These are phyloP conservation scores for Leptodactylus fallax DNA, from an alignment of 2,797 vertebrate genomes.

Conservation along the genomic window DNA sequence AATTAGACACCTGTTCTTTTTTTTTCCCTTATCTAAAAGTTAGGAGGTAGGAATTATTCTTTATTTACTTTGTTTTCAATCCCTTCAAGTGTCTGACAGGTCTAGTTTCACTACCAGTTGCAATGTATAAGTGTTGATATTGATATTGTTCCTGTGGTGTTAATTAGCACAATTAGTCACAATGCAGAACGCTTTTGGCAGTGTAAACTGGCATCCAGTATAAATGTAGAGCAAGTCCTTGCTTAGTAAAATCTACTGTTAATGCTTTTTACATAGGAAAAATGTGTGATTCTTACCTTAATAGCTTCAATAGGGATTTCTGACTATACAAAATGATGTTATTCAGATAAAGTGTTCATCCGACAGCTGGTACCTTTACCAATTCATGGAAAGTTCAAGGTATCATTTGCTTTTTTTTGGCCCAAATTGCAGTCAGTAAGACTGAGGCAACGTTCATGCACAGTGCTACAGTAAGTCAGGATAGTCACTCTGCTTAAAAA, in stretches of 20 bases:
- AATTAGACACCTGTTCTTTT: too few species aligned
- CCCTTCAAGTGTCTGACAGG: neutral
- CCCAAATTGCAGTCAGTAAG: too few species aligned
- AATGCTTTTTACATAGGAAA: neutral
- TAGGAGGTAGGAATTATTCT: neutral
- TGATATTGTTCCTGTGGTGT: neutral
- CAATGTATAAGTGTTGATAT: neutral
- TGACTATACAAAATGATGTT: too few species aligned
- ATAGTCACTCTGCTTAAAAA: too few species aligned
- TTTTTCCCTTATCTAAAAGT: neutral
- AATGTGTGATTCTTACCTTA: too few species aligned
- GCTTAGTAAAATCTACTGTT: neutral
- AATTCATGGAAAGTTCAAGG: too few species aligned
- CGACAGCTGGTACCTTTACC: too few species aligned
- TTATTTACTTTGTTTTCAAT: neutral
- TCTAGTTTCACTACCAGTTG: neutral
- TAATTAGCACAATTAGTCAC: neutral
- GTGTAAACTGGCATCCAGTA: neutral
- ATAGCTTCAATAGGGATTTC: neutral
- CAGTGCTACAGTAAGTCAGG: too few species aligned
- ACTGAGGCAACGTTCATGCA: too few species aligned
- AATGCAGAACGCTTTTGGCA: neutral
- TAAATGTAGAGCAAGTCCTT: neutral
- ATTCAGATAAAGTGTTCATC: too few species aligned
- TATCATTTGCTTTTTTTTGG: too few species aligned